Conservation (phyloP, 2,797 vertebrate genomes). For the Mormyrops attenuatus region DNA sequence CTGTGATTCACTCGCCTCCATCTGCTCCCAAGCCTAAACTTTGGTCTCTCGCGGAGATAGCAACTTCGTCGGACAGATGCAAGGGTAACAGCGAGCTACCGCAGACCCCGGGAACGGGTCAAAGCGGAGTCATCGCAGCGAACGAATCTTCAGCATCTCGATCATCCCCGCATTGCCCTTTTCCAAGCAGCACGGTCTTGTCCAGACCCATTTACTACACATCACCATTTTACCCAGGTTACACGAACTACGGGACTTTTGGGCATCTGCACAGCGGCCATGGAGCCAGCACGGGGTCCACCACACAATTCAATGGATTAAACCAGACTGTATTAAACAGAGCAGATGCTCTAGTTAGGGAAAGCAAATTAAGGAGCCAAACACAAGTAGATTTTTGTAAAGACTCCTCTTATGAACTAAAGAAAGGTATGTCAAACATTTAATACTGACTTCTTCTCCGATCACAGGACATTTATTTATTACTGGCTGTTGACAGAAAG, state of each 20-base stretch:
- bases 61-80: slow-evolving; percentile 77
- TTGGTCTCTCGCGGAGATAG: slow-evolving; percentile 89
- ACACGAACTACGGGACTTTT: slow-evolving; percentile 78
- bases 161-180: slow-evolving; percentile 61
- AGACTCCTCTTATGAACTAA: slow-evolving; percentile 74
- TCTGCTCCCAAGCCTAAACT: slow-evolving; percentile 80
- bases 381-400: slow-evolving; percentile 71
- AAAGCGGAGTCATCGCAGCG: slow-evolving; percentile 47
- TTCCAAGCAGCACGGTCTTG: slow-evolving; percentile 68
- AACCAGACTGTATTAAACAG: slow-evolving; percentile 76
- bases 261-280: slow-evolving; percentile 67
- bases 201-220: slow-evolving; percentile 79
- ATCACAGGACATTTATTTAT: slow-evolving; percentile 48
- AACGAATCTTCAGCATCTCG: slow-evolving; percentile 48
- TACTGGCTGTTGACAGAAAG: slow-evolving; percentile 52
- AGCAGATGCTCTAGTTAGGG: slow-evolving; percentile 69
- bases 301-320: slow-evolving; percentile 76
- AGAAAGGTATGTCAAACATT: slow-evolving; percentile 76
- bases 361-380: slow-evolving; percentile 65
- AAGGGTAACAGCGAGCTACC: slow-evolving; percentile 56
- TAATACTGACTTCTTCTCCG: slow-evolving; percentile 57
- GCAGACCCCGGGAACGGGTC: slow-evolving; percentile 38
- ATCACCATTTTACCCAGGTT: slow-evolving; percentile 75
- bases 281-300: slow-evolving; percentile 45
- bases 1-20: slow-evolving; percentile 63